phyloP scores from a whole-genome alignment of 2,113 vertebrate genomes.

The Cricetomys ansorgei region DNA sequence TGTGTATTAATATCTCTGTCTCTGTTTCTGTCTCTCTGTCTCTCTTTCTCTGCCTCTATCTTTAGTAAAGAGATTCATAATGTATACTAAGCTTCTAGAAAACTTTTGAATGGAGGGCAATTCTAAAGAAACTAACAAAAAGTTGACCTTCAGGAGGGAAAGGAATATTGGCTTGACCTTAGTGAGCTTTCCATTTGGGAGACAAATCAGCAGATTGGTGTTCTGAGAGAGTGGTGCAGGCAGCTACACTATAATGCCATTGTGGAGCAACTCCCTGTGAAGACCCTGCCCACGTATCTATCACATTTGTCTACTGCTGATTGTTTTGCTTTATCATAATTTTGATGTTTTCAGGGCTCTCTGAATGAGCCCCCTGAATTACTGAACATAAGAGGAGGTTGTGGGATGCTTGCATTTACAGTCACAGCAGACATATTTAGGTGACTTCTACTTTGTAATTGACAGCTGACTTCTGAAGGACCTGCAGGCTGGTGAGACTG shows the following conservation, averaged over 20 bases:
- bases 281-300: too few relatives aligned
- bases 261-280: not conserved
- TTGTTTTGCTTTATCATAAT: not conserved
- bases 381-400: not conserved
- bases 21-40: not conserved
- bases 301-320: not conserved
- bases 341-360: not conserved
- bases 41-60: not conserved
- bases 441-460: too few relatives aligned
- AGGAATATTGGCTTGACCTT: not conserved
- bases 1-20: not conserved
- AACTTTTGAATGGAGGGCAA: accelerated
- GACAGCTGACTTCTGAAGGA: not conserved
- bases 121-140: not conserved
- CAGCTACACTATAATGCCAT: not conserved
- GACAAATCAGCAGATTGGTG: not conserved
- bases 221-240: not conserved
- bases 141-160: not conserved
- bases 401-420: not conserved
- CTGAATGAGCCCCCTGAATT: not conserved
- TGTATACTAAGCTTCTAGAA: not conserved
- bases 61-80: not conserved
- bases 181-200: not conserved
- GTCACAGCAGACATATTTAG: not conserved
- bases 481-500: not conserved